Evolutionary conservation across 2,888 invertebrate species (phyloP), one percentile per base, ranked within the genome.

Genomic region (Imbricaverruca yamaguchii): DNA sequence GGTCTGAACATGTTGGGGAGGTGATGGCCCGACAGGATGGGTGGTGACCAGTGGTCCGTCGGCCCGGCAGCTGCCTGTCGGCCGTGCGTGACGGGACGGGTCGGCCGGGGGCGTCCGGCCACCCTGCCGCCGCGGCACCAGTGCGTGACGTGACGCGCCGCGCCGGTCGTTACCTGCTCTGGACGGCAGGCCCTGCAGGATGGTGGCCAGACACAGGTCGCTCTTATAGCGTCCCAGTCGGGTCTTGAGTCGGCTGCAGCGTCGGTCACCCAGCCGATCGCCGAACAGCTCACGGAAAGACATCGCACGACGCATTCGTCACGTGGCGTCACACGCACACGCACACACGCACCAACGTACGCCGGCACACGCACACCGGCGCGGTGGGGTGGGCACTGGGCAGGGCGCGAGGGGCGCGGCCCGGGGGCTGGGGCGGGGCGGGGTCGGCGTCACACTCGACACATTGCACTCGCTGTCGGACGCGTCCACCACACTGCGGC

Each of bases 201-300:
- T 74, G 53, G 74, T 74, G 74, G 74, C 74, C 55, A 74, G 55
- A 18, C 74, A 74, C 13, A 74, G 74, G 21, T 74, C 74, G 74
- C 74, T 74, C 53, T 55, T 53, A 55, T 74, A 74, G 53, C 74
- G 74, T 6, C 74, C 55, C 39, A 74, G 53, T 9, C 55, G 53
- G 11, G 53, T 74, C 74, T 74, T 74, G 74, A 74, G 53, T 8
- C 74, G 74, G 21, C 21, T 15, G 18, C 55, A 21, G 74, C 74
- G 74, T 21, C n/a, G 67, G 25, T 67, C 21, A 11, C 67, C n/a
- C 25, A 67, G 25, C 11, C 74, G 74, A 15, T 74, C 74, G 21
- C 74, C 74, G 53, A 74, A 39, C 55, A 74, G 74, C 8, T 74
- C 74, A 10, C 74, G 74, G 55, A 74, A 74, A 9, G 74, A 74